Conservation (phyloP, 2,888 invertebrate genomes). For the Campoplex nolae region DNA sequence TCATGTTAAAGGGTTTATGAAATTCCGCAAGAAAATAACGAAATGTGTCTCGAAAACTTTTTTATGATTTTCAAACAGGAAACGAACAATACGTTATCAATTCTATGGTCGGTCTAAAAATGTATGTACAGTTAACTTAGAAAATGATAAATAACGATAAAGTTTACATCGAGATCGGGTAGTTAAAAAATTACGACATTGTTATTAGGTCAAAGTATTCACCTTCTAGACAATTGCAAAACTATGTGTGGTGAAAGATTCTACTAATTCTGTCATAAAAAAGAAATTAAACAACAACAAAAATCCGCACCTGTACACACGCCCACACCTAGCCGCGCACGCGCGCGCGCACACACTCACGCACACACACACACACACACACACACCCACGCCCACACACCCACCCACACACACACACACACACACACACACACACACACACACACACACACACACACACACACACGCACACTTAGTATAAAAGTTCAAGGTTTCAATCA, state of each 20-base stretch:
- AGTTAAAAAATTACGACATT: slow-evolving; percentile 40
- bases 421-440: too few relatives aligned
- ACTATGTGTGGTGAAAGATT: neutral
- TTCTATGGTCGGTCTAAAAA: slow-evolving; percentile 36
- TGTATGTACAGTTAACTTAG: slow-evolving; percentile 44
- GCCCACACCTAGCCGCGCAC: neutral
- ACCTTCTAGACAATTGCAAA: slow-evolving; percentile 32
- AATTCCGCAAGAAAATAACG: neutral
- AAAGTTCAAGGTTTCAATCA: slow-evolving; percentile 3
- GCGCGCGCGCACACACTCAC: too few relatives aligned
- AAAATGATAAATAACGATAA: slow-evolving; percentile 40
- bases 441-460: neutral
- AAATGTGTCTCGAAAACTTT: too few relatives aligned
- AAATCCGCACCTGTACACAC: neutral
- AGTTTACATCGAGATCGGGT: slow-evolving; percentile 47
- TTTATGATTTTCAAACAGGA: neutral
- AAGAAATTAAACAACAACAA: neutral
- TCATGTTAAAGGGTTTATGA: slow-evolving; percentile 7
- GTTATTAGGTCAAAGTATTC: slow-evolving; percentile 44
- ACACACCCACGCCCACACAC: too few relatives aligned
- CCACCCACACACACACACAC: too few relatives aligned
- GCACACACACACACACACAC: too few relatives aligned
- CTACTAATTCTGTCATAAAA: neutral
- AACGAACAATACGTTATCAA: slow-evolving; percentile 3
- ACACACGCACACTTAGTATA: neutral